Base-by-base conservation (phyloP, 2,888 invertebrate genomes). In the Spodoptera littoralis region DNA sequence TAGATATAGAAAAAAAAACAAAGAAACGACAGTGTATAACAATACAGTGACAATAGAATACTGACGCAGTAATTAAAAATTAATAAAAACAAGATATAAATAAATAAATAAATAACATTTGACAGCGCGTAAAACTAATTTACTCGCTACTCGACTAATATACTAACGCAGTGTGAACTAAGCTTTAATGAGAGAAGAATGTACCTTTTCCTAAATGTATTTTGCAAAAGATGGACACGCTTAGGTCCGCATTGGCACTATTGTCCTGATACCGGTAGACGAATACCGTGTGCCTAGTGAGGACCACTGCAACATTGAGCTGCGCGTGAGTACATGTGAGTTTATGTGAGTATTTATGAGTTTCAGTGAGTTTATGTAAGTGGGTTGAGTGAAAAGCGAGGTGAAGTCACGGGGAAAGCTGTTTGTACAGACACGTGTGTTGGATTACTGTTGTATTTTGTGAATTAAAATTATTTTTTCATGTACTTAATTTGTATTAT, bases 141-240 rank as follows among this genome's bases (percentile, higher is more conserved):
- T 18, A 18, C 18, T 18, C 18, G 18, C 18, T 18, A 18, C 18
- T 18, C 18, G 18, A 18, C 18, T 18, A 18, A 18, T 1, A 1
- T 18, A 18, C 18, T 18, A 18, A 2, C 1, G 2, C 3, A 5
- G 27, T 5, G 27, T 27, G 5, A 27, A 27, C 27, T 18, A 5
- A 5, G 27, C 27, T 4, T 27, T 27, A 87, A 83, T 82, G 70
- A 73, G 51, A 67, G 72, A 80, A 80, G 54, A 76, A 80, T 87
- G 91, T 95, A 95, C 95, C 95, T 95, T 95, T 93, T 94, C 95
- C 95, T 95, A 95, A 90, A 92, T 94, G 92, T 86, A 95, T 84
- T 95, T 95, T 95, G 94, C 93, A 95, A 91, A 92, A 93, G 90
- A 95, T 87, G 89, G 94, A 94, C 84, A 95, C 91, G 88, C 91